A percentile compares a stretch with the other conserved stretches of the same genome.
Evolutionary conservation across 2,888 invertebrate genomes (phyloP).

Genomic region (Itoplectis maculator): DNA sequence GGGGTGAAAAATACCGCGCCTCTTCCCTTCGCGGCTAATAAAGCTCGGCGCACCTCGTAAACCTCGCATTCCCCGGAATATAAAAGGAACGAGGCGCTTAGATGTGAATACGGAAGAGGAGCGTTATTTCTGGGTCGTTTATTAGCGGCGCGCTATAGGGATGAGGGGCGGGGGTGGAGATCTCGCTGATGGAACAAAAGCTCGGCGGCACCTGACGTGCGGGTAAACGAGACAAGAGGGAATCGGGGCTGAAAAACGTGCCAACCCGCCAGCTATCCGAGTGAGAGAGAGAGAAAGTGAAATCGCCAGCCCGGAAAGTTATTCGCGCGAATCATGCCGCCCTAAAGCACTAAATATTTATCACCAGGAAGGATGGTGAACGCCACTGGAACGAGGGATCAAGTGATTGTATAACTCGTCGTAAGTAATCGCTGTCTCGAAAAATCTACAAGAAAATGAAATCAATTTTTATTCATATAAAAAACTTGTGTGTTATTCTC

Average conservation of each 20-base stretch:
- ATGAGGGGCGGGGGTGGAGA: neutral
- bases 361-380: neutral
- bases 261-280: neutral
- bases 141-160: neutral
- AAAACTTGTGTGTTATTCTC: neutral
- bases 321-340: neutral
- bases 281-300: neutral
- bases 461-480: too few relatives aligned
- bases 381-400: slow-evolving; percentile 1
- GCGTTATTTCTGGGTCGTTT: slow-evolving; percentile 2
- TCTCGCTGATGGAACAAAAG: slow-evolving; percentile 9
- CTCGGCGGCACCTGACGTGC: neutral
- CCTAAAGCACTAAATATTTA: slow-evolving; percentile 5
- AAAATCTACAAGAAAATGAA: too few relatives aligned
- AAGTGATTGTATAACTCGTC: slow-evolving; percentile 1
- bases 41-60: neutral
- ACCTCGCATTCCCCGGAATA: neutral
- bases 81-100: neutral
- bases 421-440: neutral
- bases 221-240: slow-evolving; percentile 2
- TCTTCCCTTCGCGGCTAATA: neutral
- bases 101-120: neutral
- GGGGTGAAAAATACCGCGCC: neutral
- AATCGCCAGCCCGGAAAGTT: slow-evolving; percentile 4
- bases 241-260: neutral